These are phyloP conservation scores for Platerodrilus igneus DNA, from an alignment of 2,888 invertebrate species.

Conservation along the genomic window DNA sequence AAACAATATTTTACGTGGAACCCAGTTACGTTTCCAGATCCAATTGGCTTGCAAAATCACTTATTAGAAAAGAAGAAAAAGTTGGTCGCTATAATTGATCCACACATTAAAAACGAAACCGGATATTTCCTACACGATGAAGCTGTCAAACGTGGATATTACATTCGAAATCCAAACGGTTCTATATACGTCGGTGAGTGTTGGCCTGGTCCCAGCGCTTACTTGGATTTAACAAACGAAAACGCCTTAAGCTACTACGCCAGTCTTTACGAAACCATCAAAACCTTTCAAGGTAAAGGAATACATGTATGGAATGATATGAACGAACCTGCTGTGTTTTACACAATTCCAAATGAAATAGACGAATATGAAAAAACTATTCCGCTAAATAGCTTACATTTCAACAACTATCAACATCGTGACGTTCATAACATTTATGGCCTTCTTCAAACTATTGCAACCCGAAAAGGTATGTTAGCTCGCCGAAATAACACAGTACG, in stretches of 20 bases:
- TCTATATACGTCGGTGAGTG: conserved; percentile 75
- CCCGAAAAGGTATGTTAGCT: conserved; percentile 63
- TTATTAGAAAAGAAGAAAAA: conserved; percentile 81
- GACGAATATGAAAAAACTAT: conserved; percentile 95
- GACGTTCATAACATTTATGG: conserved; percentile 94
- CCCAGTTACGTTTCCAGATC: conserved; percentile 74
- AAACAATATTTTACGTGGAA: conserved; percentile 99
- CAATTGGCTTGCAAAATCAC: conserved; percentile 81
- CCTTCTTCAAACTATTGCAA: conserved; percentile 56
- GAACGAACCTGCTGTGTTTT: conserved; percentile 98
- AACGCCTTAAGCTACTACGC: conserved; percentile 49
- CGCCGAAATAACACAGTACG: no score
- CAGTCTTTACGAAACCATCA: background rate
- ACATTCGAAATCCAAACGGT: conserved; percentile 83
- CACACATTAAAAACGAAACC: conserved; percentile 66
- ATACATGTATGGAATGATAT: conserved; percentile 96
- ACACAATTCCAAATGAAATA: no score
- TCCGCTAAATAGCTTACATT: conserved; percentile 85
- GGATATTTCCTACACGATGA: conserved; percentile 83
- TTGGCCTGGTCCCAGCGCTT: conserved; percentile 93
- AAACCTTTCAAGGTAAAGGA: background rate
- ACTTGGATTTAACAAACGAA: conserved; percentile 88
- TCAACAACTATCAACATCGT: conserved; percentile 76
- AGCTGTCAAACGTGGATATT: conserved; percentile 69
- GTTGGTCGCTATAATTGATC: conserved; percentile 45